Evolutionary conservation across 1,140 invertebrate species (phyloP), one percentile per base, ranked within the genome.

Genomic region (Drosophila virilis): DNA sequence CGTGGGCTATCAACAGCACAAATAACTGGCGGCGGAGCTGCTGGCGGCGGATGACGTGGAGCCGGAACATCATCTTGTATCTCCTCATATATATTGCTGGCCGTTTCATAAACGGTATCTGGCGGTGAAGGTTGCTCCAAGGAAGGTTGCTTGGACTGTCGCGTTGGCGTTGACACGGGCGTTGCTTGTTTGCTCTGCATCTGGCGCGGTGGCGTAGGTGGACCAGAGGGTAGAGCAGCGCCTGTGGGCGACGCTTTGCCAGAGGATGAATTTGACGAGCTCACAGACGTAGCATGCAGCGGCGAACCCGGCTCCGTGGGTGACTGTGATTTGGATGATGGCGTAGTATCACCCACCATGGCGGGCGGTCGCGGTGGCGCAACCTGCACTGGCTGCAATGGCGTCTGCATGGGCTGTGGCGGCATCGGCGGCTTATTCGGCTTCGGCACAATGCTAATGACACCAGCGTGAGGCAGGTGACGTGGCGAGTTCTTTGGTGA

Each of bases 341-440:
- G 15, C 91, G 93, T 37, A 91, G 92, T 35, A 93, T 93, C 62
- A 71, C 80, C 37, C 83, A 91, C 46, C 91, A 38, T 92, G 59
- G 52, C 93, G 22, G 84, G 69, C 22, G 80, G 80, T 10, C 72
- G 79, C n/a, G 92, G 92, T 0, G 93, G 85, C 10, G 93, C 76
- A 1, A 93, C 92, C 13, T 93, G 93, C 1, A 94, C 93, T 3
- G 93, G 91, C 35, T 94, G 93, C 33, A 94, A 93, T 1, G 93
- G 89, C 6, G 93, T 82, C 6, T 93, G 92, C 35, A 94, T 93
- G 5, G 93, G 92, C 15, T 94, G 93, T 9, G 94, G 93, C 50
- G 92, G 92, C 48, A 93, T 81, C 9, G 93, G 92, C 7, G 93
- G 93, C 66, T 93, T 93, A 3, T 92, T 92, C 43, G 86, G 68